Evolutionary conservation across 1,140 invertebrate genomes (phyloP).

Genomic region (Aphelenchoides fujianensis): DNA sequence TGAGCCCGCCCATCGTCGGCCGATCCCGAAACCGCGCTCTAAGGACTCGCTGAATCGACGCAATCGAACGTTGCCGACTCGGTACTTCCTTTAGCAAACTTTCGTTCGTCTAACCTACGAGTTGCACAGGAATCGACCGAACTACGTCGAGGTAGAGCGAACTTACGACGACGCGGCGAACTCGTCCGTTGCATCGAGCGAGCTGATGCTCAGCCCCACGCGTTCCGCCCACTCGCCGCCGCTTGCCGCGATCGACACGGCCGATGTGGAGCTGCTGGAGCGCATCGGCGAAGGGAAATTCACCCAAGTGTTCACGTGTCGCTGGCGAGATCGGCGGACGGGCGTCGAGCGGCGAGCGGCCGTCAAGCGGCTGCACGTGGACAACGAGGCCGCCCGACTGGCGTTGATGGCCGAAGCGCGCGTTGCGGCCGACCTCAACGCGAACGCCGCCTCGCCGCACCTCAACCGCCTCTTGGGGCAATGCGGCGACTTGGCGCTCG

Average conservation of each 20-base stretch:
- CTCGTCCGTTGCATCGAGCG: constrained; percentile 11
- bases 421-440: constrained; percentile 13
- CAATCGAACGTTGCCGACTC: constrained; percentile 13
- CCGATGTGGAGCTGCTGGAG: constrained; percentile 23
- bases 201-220: constrained; percentile 4
- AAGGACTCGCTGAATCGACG: constrained; percentile 13
- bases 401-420: constrained; percentile 24
- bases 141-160: background rate
- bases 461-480: constrained; percentile 34
- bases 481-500: constrained; percentile 37
- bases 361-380: constrained; percentile 21
- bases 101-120: background rate
- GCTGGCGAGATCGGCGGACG: background rate
- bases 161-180: background rate
- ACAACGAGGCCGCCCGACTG: constrained; percentile 26
- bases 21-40: background rate
- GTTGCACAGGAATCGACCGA: background rate
- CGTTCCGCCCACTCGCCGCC: background rate
- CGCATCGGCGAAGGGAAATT: constrained; percentile 42
- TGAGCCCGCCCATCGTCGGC: constrained; percentile 6
- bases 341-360: background rate
- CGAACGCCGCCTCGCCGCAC: constrained; percentile 3
- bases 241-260: background rate
- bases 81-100: background rate
- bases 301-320: constrained; percentile 30